A percentile compares a stretch with the other conserved stretches of the same genome.
Evolutionary conservation across 2,113 vertebrate species (phyloP).

Genomic region (Microcebus jonahi): DNA sequence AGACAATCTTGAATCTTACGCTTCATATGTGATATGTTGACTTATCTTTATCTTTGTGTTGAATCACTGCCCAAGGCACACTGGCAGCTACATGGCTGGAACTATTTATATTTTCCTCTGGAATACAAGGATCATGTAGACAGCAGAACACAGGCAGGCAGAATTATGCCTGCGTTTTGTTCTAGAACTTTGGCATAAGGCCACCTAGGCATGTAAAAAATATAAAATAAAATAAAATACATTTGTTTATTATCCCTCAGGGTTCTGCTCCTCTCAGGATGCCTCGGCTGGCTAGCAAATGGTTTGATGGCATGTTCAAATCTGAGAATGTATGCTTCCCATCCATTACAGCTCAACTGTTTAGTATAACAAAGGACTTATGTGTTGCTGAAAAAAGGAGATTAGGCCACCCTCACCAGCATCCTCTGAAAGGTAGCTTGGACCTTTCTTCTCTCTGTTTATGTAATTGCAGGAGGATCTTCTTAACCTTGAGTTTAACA

Average conservation of each 20-base stretch:
- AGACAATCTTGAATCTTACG: background rate
- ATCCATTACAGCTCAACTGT: background rate
- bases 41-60: background rate
- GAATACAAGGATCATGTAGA: background rate
- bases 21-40: background rate
- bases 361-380: background rate
- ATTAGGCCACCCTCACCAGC: background rate
- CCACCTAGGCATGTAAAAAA: background rate
- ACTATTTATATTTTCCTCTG: background rate
- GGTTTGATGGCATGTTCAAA: background rate
- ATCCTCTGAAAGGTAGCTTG: background rate
- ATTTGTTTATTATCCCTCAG: background rate
- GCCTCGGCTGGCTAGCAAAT: background rate
- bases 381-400: background rate
- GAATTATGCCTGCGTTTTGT: background rate
- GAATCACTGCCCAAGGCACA: background rate
- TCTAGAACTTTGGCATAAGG: background rate
- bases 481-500: background rate
- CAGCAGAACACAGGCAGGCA: background rate
- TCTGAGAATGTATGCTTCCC: background rate
- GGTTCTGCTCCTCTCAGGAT: background rate
- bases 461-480: background rate
- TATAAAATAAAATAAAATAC: background rate
- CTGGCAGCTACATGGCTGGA: background rate
- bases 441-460: background rate